Evolutionary conservation across 1,140 invertebrate genomes (phyloP), one percentile per base, ranked within the genome.

Genomic region (Harlomillsia oculata): DNA sequence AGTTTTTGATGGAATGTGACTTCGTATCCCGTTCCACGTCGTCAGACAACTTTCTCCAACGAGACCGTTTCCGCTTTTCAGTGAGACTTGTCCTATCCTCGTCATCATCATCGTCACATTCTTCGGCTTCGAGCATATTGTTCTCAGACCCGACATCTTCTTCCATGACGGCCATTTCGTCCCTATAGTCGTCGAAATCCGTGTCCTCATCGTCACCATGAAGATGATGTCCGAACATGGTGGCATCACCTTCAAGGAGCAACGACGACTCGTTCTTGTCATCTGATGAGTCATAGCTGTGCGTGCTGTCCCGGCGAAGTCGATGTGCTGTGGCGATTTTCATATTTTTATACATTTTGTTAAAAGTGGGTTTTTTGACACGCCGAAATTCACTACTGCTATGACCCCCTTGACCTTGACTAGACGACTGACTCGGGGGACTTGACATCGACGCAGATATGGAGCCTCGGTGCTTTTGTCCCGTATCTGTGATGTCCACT

Each of bases 1-100:
- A 64, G 40, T 60, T 60, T 28, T 60, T 64, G 4, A 64, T 21
- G 21, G 54, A 55, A 14, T 52, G 48, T 36, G 44, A 53, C 21
- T 59, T 53, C 20, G 54, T 62, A 29, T 58, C 60, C 9, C 18
- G 26, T 37, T 56, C 59, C 23, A 52, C 26, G 43, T 59, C 53
- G 41, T 52, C 54, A 1, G 53, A 59, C 9, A 54, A 40, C 37
- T 59, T 54, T 53, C 44, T 52, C 56, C 57, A 60, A 2, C 41
- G 28, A 2, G 53, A 45, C 18, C 34, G 30, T 32, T n/a, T 48
- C 25, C 29, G 30, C 18, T 32, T 30, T 34, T 48, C 29, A 32
- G 45, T 48, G 16, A 48, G 23, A 30, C 18, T 16, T 11, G 16
- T 16, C 16, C 29, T 30, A 16, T 6, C 25, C 18, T 25, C 28